These are phyloP conservation scores for Falcunculus frontatus DNA, from an alignment of 2,113 vertebrate genomes.

Conservation along the genomic window DNA sequence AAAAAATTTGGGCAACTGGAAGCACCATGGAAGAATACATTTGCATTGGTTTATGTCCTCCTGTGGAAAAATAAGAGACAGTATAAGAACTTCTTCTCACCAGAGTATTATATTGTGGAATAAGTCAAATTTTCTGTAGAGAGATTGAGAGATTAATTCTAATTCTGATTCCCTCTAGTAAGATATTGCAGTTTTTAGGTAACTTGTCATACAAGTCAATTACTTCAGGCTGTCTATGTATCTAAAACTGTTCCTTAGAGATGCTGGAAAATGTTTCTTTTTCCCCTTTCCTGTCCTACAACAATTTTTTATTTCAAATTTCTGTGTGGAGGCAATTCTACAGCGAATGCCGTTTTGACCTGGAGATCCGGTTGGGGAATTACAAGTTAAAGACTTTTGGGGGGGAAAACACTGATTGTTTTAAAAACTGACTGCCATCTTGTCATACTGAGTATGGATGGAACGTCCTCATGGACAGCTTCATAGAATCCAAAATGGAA, in stretches of 20 bases:
- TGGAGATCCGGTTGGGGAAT: background rate
- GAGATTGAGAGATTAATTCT: background rate
- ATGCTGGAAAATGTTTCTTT: slow-evolving; percentile 28
- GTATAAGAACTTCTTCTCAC: background rate
- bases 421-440: background rate
- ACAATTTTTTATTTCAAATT: background rate
- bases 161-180: background rate
- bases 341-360: slow-evolving; percentile 18
- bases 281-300: slow-evolving; percentile 42
- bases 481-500: background rate
- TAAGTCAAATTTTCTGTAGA: background rate
- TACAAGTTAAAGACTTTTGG: background rate
- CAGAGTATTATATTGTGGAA: background rate
- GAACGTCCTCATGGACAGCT: background rate
- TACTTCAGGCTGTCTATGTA: background rate
- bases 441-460: background rate
- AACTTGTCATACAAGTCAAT: background rate
- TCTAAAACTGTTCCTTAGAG: background rate
- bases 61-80: background rate
- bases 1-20: background rate
- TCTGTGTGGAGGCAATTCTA: slow-evolving; percentile 31
- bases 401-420: background rate
- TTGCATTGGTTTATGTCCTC: background rate
- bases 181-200: background rate
- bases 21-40: background rate